Evolutionary conservation across 2,888 invertebrate species (phyloP), one percentile per base, ranked within the genome.

Genomic region (Apeira syringaria): DNA sequence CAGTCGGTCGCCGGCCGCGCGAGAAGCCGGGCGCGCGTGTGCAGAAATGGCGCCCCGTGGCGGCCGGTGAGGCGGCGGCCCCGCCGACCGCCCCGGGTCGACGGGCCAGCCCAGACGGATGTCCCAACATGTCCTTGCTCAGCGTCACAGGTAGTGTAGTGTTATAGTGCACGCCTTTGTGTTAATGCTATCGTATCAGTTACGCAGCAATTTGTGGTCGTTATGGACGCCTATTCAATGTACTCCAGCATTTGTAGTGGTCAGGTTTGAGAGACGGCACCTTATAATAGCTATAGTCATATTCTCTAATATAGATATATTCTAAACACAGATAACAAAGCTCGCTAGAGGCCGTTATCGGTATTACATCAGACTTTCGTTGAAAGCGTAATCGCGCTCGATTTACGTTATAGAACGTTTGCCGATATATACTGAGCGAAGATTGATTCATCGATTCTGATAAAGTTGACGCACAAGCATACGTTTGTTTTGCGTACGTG

Each of bases 71-170:
- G 86, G 86, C 84, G 79, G 77, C 84, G 83, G 86, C 88, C 88
- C 87, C 87, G 87, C 87, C 88, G 87, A 87, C 87, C 88, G 86
- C 83, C 82, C 74, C 83, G 87, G 85, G 87, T 87, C 87, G 87
- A 86, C 87, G 88, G 87, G 87, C 83, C 82, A 79, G 78, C 77
- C 79, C 68, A 80, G 76, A 69, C 75, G 70, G 68, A 66, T 75
- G 77, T 72, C 83, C 77, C 86, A 87, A 64, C 86, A 90, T 90
- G 90, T 90, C 90, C 78, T 85, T 90, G 75, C 89, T 90, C 80
- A 90, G 90, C 89, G 90, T 90, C 77, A 90, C 90, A 89, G 90
- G 90, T 90, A 68, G 53, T 60, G 65, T 69, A 73, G 67, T 68
- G 65, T 53, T 48, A 42, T 47, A 60, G 55, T 56, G 48, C 31